Percentiles rank a stretch among this genome's conserved stretches.
Conservation (phyloP, 2,113 vertebrate species). For the Dicrurus megarhynchus region DNA sequence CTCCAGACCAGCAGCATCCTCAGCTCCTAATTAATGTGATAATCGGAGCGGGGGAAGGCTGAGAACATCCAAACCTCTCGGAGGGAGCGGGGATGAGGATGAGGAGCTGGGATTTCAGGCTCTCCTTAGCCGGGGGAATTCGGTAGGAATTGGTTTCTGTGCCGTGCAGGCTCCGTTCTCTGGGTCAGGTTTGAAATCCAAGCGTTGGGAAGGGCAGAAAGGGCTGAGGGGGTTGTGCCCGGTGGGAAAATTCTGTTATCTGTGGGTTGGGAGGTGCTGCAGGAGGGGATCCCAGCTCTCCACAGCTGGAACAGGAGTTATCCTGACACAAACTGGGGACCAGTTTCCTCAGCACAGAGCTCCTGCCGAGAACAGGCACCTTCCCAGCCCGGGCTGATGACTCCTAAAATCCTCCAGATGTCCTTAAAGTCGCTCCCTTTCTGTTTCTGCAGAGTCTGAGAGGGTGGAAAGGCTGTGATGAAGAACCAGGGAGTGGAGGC, state of each 20-base stretch:
- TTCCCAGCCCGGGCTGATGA: neutral
- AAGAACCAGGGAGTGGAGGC: slow-evolving; percentile 76
- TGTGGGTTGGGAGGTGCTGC: neutral
- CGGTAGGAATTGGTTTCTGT: fast-evolving
- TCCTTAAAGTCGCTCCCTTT: neutral
- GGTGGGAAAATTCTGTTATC: fast-evolving
- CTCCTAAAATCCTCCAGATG: neutral
- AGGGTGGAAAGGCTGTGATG: slow-evolving; percentile 22
- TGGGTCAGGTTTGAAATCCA: neutral
- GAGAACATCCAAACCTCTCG: fast-evolving
- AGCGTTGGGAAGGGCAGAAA: fast-evolving
- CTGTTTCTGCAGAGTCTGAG: neutral
- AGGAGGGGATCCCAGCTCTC: neutral
- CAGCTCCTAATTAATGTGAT: fast-evolving
- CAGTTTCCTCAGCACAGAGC: fast-evolving
- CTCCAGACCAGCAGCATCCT: fast-evolving
- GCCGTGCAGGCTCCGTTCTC: neutral
- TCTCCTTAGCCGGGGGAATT: fast-evolving
- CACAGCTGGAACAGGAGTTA: neutral
- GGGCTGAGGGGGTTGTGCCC: neutral
- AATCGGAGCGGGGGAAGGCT: neutral
- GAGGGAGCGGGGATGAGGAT: neutral
- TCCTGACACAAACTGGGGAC: fast-evolving
- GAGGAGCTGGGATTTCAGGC: neutral
- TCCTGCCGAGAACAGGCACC: neutral